Conservation (phyloP, 2,888 invertebrate species). For the Bruchidius siliquastri region DNA sequence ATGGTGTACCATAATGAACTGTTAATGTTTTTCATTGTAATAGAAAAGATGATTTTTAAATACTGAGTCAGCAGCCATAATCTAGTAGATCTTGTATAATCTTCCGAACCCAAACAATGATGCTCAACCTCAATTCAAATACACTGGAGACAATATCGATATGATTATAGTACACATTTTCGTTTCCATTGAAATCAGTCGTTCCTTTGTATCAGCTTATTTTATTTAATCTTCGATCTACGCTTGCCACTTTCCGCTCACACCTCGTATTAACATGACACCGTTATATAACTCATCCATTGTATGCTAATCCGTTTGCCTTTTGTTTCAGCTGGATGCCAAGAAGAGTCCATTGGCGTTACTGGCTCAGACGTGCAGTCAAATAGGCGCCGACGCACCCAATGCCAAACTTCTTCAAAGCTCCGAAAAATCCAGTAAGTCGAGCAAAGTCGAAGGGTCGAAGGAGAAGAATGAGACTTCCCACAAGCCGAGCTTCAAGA, state of each 20-base stretch:
- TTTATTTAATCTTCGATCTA: too few relatives aligned
- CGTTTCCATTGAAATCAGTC: not conserved
- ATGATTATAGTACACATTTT: too few relatives aligned
- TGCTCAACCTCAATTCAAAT: too few relatives aligned
- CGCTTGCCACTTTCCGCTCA: not conserved
- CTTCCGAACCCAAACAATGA: too few relatives aligned
- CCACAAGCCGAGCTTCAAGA: slow-evolving; percentile 59
- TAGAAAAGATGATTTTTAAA: too few relatives aligned
- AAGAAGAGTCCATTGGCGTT: slow-evolving; percentile 96
- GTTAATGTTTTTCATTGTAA: too few relatives aligned
- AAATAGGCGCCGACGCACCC: slow-evolving; percentile 87
- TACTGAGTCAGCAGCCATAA: too few relatives aligned
- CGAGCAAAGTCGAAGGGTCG: slow-evolving; percentile 48
- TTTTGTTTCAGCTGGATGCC: slow-evolving; percentile 86
- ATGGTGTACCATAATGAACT: too few relatives aligned
- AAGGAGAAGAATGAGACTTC: slow-evolving; percentile 57
- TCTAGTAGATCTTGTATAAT: too few relatives aligned
- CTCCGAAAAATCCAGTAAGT: slow-evolving; percentile 64
- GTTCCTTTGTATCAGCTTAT: not conserved
- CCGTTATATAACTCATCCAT: not conserved
- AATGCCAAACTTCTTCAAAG: slow-evolving; percentile 71
- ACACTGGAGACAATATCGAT: too few relatives aligned
- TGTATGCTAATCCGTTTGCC: slow-evolving; percentile 1
- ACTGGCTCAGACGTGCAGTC: slow-evolving; percentile 95
- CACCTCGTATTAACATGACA: not conserved